These are phyloP conservation scores for Takifugu flavidus DNA, from an alignment of 2,113 vertebrate genomes.

Conservation along the genomic window DNA sequence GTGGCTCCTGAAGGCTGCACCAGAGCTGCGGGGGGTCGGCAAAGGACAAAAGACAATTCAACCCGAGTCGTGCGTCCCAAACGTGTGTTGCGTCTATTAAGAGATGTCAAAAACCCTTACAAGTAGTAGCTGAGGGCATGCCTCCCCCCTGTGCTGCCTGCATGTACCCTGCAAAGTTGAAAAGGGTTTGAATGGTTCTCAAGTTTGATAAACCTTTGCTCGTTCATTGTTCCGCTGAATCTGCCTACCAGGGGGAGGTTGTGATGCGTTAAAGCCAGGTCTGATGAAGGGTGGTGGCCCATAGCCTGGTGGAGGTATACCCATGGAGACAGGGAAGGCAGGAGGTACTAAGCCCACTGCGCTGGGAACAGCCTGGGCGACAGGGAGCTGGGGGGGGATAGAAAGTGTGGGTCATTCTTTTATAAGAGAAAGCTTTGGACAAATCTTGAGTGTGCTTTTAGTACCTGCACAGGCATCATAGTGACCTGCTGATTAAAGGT, in stretches of 20 bases:
- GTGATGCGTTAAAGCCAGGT: constrained; percentile 89
- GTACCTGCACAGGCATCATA: constrained; percentile 91
- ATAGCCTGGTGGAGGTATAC: constrained; percentile 94
- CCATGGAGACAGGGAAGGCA: constrained; percentile 89
- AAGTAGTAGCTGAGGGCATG: constrained; percentile 74
- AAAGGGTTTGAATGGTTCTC: not conserved
- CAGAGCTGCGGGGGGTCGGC: constrained; percentile 51
- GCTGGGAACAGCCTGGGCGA: constrained; percentile 86
- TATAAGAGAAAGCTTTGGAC: not conserved
- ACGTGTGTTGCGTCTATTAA: no score
- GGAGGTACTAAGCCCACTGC: constrained; percentile 92
- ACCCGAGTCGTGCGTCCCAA: no score
- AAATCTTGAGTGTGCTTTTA: constrained; percentile 3
- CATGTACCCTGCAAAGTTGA: constrained; percentile 82
- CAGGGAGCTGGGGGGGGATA: constrained; percentile 80
- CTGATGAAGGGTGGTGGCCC: constrained; percentile 90
- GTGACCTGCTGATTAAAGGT: constrained; percentile 87
- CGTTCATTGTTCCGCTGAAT: no score
- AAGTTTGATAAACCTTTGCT: not conserved
- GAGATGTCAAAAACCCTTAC: constrained; percentile 72
- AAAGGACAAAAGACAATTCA: not conserved
- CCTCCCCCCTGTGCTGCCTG: constrained; percentile 83
- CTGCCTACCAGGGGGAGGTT: constrained; percentile 91
- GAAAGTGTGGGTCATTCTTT: not conserved
- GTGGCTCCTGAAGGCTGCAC: constrained; percentile 83